Percentiles rank a stretch among this genome's conserved stretches.
Evolutionary conservation across 1,140 invertebrate genomes (phyloP).

Genomic region (Saccostrea glomerata): DNA sequence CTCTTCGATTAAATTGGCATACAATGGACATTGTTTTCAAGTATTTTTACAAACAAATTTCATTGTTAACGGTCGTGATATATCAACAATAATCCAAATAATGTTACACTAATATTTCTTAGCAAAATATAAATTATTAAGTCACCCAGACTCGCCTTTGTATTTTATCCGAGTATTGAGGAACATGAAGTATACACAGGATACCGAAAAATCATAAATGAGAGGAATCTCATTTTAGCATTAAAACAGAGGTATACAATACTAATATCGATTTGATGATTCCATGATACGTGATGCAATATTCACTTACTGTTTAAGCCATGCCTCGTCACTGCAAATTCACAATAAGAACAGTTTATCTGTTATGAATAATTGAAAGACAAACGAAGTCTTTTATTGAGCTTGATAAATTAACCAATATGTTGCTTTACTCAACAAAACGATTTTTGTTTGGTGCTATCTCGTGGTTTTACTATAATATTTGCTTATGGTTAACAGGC

Average conservation of each 20-base stretch:
- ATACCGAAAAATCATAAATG: neutral
- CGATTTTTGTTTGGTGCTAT: too few relatives aligned
- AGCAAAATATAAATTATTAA: neutral
- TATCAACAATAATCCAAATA: too few relatives aligned
- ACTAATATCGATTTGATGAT: neutral
- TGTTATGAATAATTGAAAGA: constrained; percentile 16
- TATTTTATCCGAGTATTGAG: neutral
- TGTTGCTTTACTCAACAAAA: too few relatives aligned
- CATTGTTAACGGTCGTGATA: too few relatives aligned
- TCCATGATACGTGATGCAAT: neutral
- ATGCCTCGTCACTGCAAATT: neutral
- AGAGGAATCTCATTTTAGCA: neutral
- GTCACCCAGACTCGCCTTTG: neutral
- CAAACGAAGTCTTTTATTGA: neutral
- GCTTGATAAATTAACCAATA: too few relatives aligned
- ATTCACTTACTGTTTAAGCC: neutral
- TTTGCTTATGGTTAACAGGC: too few relatives aligned
- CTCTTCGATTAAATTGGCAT: too few relatives aligned
- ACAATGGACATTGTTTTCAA: neutral
- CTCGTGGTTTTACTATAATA: too few relatives aligned
- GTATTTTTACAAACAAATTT: too few relatives aligned
- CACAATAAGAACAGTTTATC: constrained; percentile 13
- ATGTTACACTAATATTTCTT: too few relatives aligned
- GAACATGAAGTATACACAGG: neutral
- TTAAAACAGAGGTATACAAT: neutral